Conservation (phyloP, 2,888 invertebrate genomes). For the Drosophila subsilvestris region DNA sequence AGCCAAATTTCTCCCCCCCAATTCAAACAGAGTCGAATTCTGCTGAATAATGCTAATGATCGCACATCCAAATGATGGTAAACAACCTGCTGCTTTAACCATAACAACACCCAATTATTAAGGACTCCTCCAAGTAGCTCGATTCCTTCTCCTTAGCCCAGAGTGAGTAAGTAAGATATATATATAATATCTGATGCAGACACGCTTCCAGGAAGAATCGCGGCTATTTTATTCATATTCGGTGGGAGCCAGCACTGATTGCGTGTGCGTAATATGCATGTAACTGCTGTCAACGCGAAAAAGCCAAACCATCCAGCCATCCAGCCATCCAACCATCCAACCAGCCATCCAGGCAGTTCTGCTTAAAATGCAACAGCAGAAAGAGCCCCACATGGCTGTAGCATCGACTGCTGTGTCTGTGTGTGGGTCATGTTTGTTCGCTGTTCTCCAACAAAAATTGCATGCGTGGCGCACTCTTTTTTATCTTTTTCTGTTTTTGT, state of each 20-base stretch:
- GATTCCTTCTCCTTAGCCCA: too few species aligned
- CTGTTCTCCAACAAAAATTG: slow-evolving; percentile 56
- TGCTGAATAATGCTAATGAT: background rate
- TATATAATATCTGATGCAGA: slow-evolving; percentile 15
- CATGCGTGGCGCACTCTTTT: slow-evolving; percentile 61
- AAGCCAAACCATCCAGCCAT: slow-evolving; percentile 36
- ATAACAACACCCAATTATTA: background rate
- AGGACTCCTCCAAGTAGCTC: background rate
- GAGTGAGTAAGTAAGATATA: background rate
- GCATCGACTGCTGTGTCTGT: background rate
- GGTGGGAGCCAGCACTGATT: slow-evolving; percentile 17
- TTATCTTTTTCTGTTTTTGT: slow-evolving; percentile 6
- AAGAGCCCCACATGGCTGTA: slow-evolving; percentile 18
- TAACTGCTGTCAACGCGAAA: slow-evolving; percentile 71
- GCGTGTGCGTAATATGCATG: slow-evolving; percentile 60
- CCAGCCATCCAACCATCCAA: background rate
- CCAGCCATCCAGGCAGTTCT: slow-evolving; percentile 32
- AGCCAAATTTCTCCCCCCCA: too few species aligned
- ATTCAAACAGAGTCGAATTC: background rate
- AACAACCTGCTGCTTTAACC: background rate
- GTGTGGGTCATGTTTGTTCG: slow-evolving; percentile 45
- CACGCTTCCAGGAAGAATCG: slow-evolving; percentile 8
- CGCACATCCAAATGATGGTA: background rate
- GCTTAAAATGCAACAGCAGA: slow-evolving; percentile 74
- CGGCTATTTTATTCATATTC: slow-evolving; percentile 22